Percentiles rank a stretch among this genome's conserved stretches.
These are phyloP conservation scores for Papilio elwesi DNA, from an alignment of 2,888 invertebrate genomes.

Conservation along the genomic window DNA sequence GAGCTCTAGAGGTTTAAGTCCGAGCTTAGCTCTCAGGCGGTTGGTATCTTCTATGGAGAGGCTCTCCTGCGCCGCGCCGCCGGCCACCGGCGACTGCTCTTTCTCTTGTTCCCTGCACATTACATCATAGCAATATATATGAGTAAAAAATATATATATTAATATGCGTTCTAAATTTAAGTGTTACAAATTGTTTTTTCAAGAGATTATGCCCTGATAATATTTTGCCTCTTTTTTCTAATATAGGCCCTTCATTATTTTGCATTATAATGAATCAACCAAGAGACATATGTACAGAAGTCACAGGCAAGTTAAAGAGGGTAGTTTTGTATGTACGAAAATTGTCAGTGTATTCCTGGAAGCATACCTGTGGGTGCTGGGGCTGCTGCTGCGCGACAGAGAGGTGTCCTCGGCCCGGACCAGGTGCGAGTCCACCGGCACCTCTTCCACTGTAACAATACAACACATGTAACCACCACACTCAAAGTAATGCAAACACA, in stretches of 20 bases:
- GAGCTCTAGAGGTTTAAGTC: slow-evolving; percentile 94
- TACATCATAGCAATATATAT: background rate
- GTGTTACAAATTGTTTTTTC: too few species aligned
- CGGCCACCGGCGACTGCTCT: slow-evolving; percentile 54
- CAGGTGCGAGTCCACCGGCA: slow-evolving; percentile 78
- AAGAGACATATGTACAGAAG: too few species aligned
- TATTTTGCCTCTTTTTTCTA: too few species aligned
- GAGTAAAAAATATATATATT: too few species aligned
- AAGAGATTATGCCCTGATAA: too few species aligned
- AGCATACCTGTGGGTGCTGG: slow-evolving; percentile 50
- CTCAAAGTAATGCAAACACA: background rate
- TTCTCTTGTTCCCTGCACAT: slow-evolving; percentile 28
- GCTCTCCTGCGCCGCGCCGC: slow-evolving; percentile 77
- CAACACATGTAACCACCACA: slow-evolving; percentile 6
- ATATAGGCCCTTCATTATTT: too few species aligned
- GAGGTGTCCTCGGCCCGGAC: slow-evolving; percentile 44
- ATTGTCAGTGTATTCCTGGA: slow-evolving; percentile 10
- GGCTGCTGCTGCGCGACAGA: slow-evolving; percentile 50
- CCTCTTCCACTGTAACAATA: slow-evolving; percentile 79
- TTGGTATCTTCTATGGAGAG: slow-evolving; percentile 94
- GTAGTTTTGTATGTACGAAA: too few species aligned
- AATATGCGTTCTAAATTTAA: too few species aligned
- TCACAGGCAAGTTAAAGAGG: too few species aligned
- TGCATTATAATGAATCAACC: too few species aligned
- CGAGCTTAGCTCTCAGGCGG: slow-evolving; percentile 95